A percentile compares a stretch with the other conserved stretches of the same genome.
Evolutionary conservation across 2,797 vertebrate genomes (phyloP).

Genomic region (Rhinichthys osculus): DNA sequence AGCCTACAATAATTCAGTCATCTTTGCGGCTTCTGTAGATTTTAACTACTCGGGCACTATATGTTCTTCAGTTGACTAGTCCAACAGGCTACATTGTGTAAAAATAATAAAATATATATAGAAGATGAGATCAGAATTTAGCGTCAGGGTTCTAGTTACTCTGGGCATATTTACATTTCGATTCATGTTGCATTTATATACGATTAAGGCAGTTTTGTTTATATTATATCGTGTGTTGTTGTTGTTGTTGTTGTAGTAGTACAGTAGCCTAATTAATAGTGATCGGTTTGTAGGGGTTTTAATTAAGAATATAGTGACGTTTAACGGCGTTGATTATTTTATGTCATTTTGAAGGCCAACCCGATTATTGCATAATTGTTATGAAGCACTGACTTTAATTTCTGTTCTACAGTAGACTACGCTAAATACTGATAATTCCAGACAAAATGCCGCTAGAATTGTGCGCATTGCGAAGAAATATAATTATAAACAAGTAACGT

Average conservation of each 20-base stretch:
- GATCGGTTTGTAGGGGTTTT: neutral
- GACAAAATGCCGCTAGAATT: neutral
- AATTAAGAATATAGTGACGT: neutral
- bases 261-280: too few relatives aligned
- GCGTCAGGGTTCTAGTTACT: neutral
- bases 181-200: neutral
- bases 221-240: neutral
- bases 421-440: neutral
- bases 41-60: neutral
- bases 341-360: neutral
- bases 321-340: neutral
- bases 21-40: conserved; percentile 22
- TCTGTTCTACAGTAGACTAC: too few relatives aligned
- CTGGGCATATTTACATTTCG: neutral
- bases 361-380: conserved; percentile 33
- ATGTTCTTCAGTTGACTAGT: neutral
- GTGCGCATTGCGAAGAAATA: neutral
- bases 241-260: neutral
- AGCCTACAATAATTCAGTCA: conserved; percentile 49
- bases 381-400: neutral
- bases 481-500: neutral
- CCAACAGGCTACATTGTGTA: neutral
- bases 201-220: neutral
- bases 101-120: neutral
- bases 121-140: neutral